These are phyloP conservation scores for Corythoichthys intestinalis DNA, from an alignment of 2,113 vertebrate species.

Conservation along the genomic window DNA sequence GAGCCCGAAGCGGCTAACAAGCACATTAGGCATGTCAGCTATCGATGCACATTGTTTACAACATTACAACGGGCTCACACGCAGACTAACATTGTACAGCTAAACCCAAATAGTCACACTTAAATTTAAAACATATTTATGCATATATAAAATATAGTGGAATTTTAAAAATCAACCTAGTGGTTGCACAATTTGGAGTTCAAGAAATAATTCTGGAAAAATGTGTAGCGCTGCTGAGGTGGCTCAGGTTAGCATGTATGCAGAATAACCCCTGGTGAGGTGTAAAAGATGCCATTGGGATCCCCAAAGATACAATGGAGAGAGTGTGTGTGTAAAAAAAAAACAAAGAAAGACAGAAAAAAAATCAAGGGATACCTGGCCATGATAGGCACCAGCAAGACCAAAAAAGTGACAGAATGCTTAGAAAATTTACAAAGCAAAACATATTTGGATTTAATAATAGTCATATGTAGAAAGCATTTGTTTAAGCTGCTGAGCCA, in stretches of 20 bases:
- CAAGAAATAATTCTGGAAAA: neutral
- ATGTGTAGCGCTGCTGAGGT: neutral
- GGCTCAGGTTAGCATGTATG: neutral
- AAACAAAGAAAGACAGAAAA: no score
- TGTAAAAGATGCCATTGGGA: neutral
- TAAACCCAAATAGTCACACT: conserved; percentile 23
- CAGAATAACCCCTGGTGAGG: neutral
- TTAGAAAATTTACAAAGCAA: no score
- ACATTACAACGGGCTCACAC: conserved; percentile 36
- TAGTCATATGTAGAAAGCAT: no score
- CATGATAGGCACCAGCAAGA: no score
- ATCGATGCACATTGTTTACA: conserved; percentile 64
- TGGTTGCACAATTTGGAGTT: neutral
- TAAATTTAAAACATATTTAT: conserved; percentile 1
- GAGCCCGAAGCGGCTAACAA: conserved; percentile 64
- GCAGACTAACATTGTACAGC: conserved; percentile 22
- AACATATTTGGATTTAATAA: no score
- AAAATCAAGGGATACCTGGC: no score
- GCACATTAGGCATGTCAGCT: conserved; percentile 64
- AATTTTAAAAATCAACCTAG: neutral
- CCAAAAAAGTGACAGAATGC: no score
- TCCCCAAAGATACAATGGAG: no score
- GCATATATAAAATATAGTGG: neutral
- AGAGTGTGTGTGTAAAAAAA: neutral
- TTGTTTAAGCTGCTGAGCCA: no score